A percentile compares a stretch with the other conserved stretches of the same genome.
Evolutionary conservation across 2,797 vertebrate species (phyloP).

Genomic region (Heterohyrax brucei): DNA sequence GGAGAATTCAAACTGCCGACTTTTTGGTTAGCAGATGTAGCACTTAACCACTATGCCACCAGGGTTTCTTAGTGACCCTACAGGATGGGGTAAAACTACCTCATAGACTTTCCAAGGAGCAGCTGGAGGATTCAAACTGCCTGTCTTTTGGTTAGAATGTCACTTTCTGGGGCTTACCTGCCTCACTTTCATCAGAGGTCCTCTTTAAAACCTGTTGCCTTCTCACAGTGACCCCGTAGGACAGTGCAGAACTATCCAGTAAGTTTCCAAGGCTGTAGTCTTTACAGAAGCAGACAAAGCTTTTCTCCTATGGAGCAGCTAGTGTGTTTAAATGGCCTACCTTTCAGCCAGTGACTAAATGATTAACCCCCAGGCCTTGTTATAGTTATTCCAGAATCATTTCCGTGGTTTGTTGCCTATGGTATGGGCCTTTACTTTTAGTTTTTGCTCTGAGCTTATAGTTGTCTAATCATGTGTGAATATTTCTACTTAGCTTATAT

Average conservation of each 20-base stretch:
- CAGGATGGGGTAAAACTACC: too few species aligned
- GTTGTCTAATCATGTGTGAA: conserved; percentile 43
- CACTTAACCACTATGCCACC: too few species aligned
- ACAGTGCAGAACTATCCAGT: not conserved
- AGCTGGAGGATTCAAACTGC: too few species aligned
- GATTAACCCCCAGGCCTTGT: not conserved
- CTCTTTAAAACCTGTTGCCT: not conserved
- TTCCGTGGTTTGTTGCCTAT: not conserved
- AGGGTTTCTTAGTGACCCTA: too few species aligned
- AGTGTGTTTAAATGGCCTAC: not conserved
- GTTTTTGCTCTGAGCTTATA: not conserved
- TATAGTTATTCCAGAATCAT: conserved; percentile 50
- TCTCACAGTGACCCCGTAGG: not conserved
- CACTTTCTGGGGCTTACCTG: conserved; percentile 33
- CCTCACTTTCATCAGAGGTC: conserved; percentile 29
- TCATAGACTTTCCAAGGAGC: too few species aligned
- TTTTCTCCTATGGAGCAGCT: not conserved
- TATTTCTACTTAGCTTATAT: conserved; percentile 40
- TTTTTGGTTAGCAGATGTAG: too few species aligned
- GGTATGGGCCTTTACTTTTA: not conserved
- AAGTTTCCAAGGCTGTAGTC: not conserved
- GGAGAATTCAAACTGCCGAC: too few species aligned
- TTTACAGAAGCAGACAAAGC: not conserved
- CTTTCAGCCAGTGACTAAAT: not conserved
- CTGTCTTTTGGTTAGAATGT: too few species aligned